Evolutionary conservation across 1,140 invertebrate genomes (phyloP), one percentile per base, ranked within the genome.

Genomic region (Drosophila saltans): DNA sequence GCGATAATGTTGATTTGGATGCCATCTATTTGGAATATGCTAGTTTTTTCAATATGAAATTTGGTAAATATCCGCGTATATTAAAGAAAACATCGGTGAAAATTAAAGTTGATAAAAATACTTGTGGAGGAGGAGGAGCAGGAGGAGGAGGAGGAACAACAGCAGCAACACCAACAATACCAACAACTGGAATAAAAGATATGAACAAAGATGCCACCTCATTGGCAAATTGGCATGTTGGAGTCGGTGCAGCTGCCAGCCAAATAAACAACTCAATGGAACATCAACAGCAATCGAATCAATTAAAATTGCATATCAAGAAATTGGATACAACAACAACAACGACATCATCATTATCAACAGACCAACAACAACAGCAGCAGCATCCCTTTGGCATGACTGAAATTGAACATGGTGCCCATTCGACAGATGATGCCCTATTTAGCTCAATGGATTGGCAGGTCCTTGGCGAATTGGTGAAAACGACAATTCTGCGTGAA

Each of bases 1-100:
- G 98, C 93, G 98, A 99, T 80, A 98, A 98, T 79, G 95, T 98
- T 64, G 97, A 98, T 90, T 92, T 99, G 72, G 95, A 97, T 63
- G 96, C 95, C 16, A 96, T 99, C 67, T 92, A 98, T 55, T 94
- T 97, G 93, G 97, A 98, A 78, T 99, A 97, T 92, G 96, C 96
- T 75, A 96, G 96, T 60, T 98, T 97, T 93, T 98, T 97, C 92
- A 95, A 95, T 78, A 93, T 96, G 21, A 95, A 97, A 81, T 98
- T 97, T 92, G 96, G 97, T 90, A 97, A 96, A 92, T 95, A 97
- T 90, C 97, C 98, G 0, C 96, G 95, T 90, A 94, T 98, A 33
- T 95, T 95, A 33, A 96, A 95, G 92, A 95, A 94, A 63, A 57
- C 83, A 0, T 66, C 41, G 0, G 66, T 86, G 16, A 85, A 81